Conservation (phyloP, 37 sponge, comb jelly and placozoan genomes). For the Haliclona indistincta region DNA sequence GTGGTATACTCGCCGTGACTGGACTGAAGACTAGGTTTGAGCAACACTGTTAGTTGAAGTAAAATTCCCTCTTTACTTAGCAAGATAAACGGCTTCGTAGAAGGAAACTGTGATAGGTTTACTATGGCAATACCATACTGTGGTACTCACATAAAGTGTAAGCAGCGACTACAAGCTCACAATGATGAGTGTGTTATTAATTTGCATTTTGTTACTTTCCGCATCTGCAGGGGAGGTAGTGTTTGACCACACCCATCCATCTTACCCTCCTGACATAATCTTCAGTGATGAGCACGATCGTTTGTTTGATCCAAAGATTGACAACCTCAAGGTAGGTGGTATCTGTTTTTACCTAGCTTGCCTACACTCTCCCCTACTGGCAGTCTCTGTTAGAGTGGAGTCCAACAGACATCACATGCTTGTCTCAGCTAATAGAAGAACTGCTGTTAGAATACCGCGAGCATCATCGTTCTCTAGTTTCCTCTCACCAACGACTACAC, state of each 20-base stretch:
- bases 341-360: neutral
- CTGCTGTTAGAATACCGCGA: constrained; percentile 54
- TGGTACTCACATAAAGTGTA: constrained; percentile 72
- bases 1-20: constrained; percentile 47
- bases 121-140: constrained; percentile 77
- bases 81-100: neutral
- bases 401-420: constrained; percentile 1
- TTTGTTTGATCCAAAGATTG: constrained; percentile 65
- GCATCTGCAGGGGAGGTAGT: constrained; percentile 76
- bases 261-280: constrained; percentile 77
- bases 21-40: constrained; percentile 44
- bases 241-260: constrained; percentile 60
- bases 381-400: constrained; percentile 48
- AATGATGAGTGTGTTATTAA: constrained; percentile 1
- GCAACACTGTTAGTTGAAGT: neutral
- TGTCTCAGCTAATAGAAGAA: constrained; percentile 48
- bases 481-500: constrained; percentile 46
- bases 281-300: constrained; percentile 57
- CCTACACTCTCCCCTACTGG: neutral
- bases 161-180: constrained; percentile 11
- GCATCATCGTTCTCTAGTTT: constrained; percentile 22
- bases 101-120: constrained; percentile 72
- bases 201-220: neutral
- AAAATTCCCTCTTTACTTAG: neutral
- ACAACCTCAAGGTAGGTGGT: constrained; percentile 47